phyloP scores from a whole-genome alignment of 2,113 vertebrate species.

The Tetrao urogallus region DNA sequence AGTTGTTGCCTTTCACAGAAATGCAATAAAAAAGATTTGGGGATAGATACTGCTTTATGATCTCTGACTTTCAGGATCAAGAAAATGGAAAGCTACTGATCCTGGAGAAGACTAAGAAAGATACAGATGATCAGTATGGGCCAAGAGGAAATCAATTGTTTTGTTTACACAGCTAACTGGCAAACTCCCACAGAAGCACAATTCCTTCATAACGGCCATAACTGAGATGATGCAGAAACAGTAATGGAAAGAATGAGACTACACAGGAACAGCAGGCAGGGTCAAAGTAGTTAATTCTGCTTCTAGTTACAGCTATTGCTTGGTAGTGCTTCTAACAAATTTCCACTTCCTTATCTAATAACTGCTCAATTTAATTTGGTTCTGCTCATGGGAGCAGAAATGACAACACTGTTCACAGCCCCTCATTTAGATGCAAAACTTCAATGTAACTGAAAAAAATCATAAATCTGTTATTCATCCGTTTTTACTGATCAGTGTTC shows the following conservation, averaged over 20 bases:
- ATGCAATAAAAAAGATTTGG: not conserved
- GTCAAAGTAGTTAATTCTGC: not conserved
- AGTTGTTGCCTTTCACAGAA: not conserved
- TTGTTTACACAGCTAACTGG: not conserved
- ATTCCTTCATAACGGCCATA: not conserved
- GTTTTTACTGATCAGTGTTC: not conserved
- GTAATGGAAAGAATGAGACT: not conserved
- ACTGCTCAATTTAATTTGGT: not conserved
- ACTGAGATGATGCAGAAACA: not conserved
- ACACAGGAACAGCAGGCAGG: not conserved
- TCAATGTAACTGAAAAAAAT: fast-evolving
- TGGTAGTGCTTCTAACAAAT: not conserved
- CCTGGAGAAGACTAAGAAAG: not conserved
- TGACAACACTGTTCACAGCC: not conserved
- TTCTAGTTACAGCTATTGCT: not conserved
- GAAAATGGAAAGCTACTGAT: not conserved
- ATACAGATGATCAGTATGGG: not conserved
- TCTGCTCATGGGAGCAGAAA: not conserved
- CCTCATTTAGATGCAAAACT: not conserved
- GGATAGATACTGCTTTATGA: not conserved
- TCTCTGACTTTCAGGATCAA: not conserved
- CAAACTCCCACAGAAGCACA: not conserved
- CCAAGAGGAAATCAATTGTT: constrained; percentile 29
- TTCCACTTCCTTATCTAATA: not conserved
- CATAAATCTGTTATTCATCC: not conserved